Conservation (phyloP, 2,797 vertebrate species). For the Aeoliscus strigatus region DNA sequence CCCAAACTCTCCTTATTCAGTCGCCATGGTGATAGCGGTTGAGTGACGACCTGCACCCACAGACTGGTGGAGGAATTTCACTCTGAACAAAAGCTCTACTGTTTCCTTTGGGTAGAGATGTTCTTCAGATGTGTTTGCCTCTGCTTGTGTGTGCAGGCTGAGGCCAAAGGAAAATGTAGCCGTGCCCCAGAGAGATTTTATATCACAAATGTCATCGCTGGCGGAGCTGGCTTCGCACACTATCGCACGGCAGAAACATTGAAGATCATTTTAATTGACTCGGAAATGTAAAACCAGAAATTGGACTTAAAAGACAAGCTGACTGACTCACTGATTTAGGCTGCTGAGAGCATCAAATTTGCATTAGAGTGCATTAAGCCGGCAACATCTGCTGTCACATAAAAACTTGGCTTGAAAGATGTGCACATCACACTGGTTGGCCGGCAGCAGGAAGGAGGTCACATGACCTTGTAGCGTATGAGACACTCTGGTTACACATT, state of each 20-base stretch:
- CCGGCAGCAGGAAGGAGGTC: constrained; percentile 37
- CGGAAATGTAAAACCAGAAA: constrained; percentile 15
- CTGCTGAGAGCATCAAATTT: constrained; percentile 29
- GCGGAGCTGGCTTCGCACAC: not conserved
- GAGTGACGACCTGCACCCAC: constrained; percentile 54
- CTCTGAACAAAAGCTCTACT: constrained; percentile 55
- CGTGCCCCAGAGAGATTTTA: constrained; percentile 4
- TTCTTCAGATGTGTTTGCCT: constrained; percentile 12
- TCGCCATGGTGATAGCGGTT: constrained; percentile 70
- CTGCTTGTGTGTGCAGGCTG: constrained; percentile 5
- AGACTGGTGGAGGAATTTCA: constrained; percentile 55
- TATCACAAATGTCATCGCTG: constrained; percentile 1
- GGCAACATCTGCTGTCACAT: constrained; percentile 22
- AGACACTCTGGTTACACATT: no score
- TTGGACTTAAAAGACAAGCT: constrained; percentile 19
- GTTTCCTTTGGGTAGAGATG: constrained; percentile 32
- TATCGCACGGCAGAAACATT: not conserved
- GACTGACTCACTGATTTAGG: constrained; percentile 37
- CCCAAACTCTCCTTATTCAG: constrained; percentile 39
- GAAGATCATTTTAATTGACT: not conserved
- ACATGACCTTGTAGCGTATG: constrained; percentile 17
- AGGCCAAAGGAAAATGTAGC: not conserved
- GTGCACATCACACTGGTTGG: constrained; percentile 26
- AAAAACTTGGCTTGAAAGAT: constrained; percentile 38
- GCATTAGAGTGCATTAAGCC: constrained; percentile 30